phyloP scores from a whole-genome alignment of 2,888 invertebrate species.

The Phyllotreta cruciferae region DNA sequence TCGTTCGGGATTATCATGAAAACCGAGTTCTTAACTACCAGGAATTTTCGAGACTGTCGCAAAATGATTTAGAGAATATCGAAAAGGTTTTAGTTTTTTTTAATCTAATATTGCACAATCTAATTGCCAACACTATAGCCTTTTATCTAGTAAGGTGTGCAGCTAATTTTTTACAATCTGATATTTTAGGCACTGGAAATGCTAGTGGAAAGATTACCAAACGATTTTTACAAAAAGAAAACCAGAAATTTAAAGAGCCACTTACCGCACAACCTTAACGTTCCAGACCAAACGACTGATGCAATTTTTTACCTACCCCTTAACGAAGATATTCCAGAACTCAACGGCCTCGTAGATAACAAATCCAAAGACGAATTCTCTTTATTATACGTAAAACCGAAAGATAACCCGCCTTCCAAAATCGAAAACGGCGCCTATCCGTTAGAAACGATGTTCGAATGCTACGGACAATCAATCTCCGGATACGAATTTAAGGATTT shows the following conservation, averaged over 20 bases:
- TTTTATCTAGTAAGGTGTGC: background rate
- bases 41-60: slow-evolving; percentile 41
- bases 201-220: slow-evolving; percentile 44
- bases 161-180: background rate
- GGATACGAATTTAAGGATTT: slow-evolving; percentile 50
- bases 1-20: slow-evolving; percentile 41
- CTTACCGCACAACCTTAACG: slow-evolving; percentile 29
- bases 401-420: slow-evolving; percentile 16
- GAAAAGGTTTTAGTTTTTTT: slow-evolving; percentile 32
- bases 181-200: slow-evolving; percentile 44
- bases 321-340: slow-evolving; percentile 45
- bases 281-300: slow-evolving; percentile 35
- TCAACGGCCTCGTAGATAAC: slow-evolving; percentile 42
- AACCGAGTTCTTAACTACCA: slow-evolving; percentile 40
- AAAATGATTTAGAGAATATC: slow-evolving; percentile 41
- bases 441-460: slow-evolving; percentile 47
- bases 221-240: slow-evolving; percentile 38
- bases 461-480: slow-evolving; percentile 46
- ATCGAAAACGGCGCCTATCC: slow-evolving; percentile 37
- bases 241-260: slow-evolving; percentile 16
- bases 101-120: background rate
- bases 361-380: slow-evolving; percentile 42
- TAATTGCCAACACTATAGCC: slow-evolving; percentile 3
- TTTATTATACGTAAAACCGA: slow-evolving; percentile 41
- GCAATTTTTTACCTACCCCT: slow-evolving; percentile 49